Evolutionary conservation across 2,113 vertebrate species (phyloP).

Genomic region (Podilymbus podiceps): DNA sequence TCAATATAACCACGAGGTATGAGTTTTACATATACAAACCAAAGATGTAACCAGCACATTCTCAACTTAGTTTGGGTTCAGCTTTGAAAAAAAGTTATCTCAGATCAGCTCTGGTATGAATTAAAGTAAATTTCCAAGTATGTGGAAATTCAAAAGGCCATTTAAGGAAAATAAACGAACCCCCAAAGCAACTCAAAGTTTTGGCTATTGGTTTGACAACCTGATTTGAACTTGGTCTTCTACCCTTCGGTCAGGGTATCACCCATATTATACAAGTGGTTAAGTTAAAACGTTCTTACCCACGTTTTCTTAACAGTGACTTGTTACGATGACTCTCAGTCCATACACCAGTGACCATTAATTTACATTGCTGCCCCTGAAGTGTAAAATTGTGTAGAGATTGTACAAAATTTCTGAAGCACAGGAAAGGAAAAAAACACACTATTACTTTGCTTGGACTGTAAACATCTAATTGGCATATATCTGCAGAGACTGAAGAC

Average conservation of each 20-base stretch:
- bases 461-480: background rate
- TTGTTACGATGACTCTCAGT: background rate
- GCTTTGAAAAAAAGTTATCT: background rate
- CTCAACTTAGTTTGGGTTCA: background rate
- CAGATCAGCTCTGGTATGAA: background rate
- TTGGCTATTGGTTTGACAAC: background rate
- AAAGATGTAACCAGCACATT: background rate
- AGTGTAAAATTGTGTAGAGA: background rate
- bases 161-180: background rate
- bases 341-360: background rate
- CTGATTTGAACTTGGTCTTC: background rate
- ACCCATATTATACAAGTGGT: background rate
- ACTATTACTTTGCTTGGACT: background rate
- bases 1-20: background rate
- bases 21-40: background rate
- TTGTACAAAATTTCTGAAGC: background rate
- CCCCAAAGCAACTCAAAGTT: background rate
- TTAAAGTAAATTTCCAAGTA: background rate
- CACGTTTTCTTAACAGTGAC: background rate
- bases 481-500: background rate
- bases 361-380: background rate
- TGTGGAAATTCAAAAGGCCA: background rate
- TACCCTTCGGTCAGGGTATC: background rate
- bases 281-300: background rate
- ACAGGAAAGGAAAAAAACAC: background rate